phyloP scores from a whole-genome alignment of 2,888 invertebrate species.

The Drosophila basisetae region DNA sequence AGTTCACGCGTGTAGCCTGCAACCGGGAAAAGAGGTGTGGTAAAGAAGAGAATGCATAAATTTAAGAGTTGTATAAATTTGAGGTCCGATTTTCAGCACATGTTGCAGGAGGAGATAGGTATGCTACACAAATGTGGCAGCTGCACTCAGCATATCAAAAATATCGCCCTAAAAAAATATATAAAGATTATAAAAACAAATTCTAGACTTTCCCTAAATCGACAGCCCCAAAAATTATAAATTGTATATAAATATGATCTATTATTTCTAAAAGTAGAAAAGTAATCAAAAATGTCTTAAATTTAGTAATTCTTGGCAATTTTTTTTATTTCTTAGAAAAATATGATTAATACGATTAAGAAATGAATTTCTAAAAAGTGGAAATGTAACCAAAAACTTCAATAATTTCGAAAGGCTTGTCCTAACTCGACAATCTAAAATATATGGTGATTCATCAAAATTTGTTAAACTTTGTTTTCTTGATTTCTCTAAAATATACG shows the following conservation, averaged over 20 bases:
- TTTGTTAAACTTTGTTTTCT: too few species aligned
- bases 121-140: conserved; percentile 10
- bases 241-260: neutral
- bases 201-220: neutral
- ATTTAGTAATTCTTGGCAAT: neutral
- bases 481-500: too few species aligned
- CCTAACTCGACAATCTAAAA: neutral
- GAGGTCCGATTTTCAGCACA: conserved; percentile 11
- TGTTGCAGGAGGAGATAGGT: conserved; percentile 2
- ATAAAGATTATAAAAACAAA: neutral
- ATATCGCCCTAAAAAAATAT: neutral
- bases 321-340: neutral
- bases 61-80: neutral
- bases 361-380: neutral
- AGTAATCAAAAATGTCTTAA: neutral
- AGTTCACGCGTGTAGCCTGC: conserved; percentile 92
- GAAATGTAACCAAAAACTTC: neutral
- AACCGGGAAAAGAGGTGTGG: conserved; percentile 1
- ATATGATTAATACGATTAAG: neutral
- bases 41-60: neutral
- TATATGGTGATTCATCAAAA: neutral
- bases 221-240: neutral
- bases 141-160: neutral
- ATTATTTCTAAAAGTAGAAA: neutral
- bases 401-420: neutral